Evolutionary conservation across 1,140 invertebrate species (phyloP).

Genomic region (Drosophila guanche): DNA sequence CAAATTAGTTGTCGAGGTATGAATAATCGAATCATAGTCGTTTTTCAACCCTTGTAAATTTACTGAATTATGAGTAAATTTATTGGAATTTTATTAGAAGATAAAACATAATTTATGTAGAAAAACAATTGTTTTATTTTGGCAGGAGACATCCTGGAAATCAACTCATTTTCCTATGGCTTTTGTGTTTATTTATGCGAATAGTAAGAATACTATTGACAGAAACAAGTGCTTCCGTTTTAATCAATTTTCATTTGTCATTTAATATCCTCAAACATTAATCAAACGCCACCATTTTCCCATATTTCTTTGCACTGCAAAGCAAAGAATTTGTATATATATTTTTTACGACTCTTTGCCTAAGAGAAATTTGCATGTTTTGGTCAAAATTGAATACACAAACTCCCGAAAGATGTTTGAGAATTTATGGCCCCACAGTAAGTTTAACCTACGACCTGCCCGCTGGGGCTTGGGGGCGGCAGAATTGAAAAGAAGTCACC

Average conservation of each 20-base stretch:
- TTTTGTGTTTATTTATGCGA: too few species aligned
- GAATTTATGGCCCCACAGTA: slow-evolving; percentile 49
- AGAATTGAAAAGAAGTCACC: slow-evolving; percentile 46
- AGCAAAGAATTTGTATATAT: slow-evolving; percentile 11
- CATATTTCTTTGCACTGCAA: background rate
- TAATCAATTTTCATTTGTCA: slow-evolving; percentile 18
- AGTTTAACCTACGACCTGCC: slow-evolving; percentile 7
- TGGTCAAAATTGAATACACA: slow-evolving; percentile 40
- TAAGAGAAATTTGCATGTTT: slow-evolving; percentile 48
- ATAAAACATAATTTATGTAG: too few species aligned
- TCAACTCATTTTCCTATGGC: too few species aligned
- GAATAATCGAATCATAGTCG: too few species aligned
- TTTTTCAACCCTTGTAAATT: too few species aligned
- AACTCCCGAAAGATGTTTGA: slow-evolving; percentile 23
- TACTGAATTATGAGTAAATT: too few species aligned
- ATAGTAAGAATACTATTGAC: background rate
- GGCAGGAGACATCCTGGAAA: too few species aligned
- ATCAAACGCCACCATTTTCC: slow-evolving; percentile 5
- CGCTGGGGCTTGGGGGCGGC: background rate
- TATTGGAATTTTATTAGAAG: too few species aligned
- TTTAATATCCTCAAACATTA: slow-evolving; percentile 16
- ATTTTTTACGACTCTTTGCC: slow-evolving; percentile 27
- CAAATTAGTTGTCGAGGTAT: too few species aligned
- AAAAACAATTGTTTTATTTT: too few species aligned
- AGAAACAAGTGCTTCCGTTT: slow-evolving; percentile 1